Evolutionary conservation across 1,140 invertebrate genomes (phyloP).

Genomic region (Patella vulgata): DNA sequence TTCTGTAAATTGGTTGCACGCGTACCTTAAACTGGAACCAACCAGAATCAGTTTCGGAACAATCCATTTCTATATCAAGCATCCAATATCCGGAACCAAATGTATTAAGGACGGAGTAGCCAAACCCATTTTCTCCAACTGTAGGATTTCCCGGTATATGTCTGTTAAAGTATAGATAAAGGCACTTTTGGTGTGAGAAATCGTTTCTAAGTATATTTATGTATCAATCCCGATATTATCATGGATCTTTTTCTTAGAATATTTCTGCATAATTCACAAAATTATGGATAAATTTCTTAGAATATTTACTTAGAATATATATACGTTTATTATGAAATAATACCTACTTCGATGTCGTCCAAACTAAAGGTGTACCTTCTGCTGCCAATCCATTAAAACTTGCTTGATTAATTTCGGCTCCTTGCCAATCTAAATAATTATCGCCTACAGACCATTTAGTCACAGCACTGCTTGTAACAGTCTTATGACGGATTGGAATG

Average conservation of each 20-base stretch:
- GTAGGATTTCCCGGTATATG: conserved; percentile 9
- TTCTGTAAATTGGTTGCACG: too few relatives aligned
- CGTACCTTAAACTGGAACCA: conserved; percentile 66
- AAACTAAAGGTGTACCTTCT: conserved; percentile 58
- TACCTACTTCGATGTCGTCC: conserved; percentile 53
- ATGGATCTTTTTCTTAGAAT: too few relatives aligned
- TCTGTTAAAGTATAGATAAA: not conserved
- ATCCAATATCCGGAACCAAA: conserved; percentile 67
- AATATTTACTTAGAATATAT: not conserved
- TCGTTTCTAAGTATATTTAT: too few relatives aligned
- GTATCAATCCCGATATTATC: too few relatives aligned
- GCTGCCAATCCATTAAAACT: conserved; percentile 47
- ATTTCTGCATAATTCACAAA: too few relatives aligned
- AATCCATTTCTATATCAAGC: conserved; percentile 64
- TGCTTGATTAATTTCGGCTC: conserved; percentile 53
- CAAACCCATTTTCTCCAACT: conserved; percentile 33
- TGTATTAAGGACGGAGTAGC: conserved; percentile 59
- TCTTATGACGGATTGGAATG: conserved; percentile 25
- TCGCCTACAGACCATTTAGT: conserved; percentile 62
- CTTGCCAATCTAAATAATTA: conserved; percentile 60
- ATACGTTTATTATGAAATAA: not conserved
- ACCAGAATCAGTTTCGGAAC: conserved; percentile 58
- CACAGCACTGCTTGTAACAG: not conserved
- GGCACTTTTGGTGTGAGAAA: too few relatives aligned
- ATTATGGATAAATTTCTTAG: too few relatives aligned